These are phyloP conservation scores for Zootermopsis nevadensis DNA, from an alignment of 2,888 invertebrate genomes.

Conservation along the genomic window DNA sequence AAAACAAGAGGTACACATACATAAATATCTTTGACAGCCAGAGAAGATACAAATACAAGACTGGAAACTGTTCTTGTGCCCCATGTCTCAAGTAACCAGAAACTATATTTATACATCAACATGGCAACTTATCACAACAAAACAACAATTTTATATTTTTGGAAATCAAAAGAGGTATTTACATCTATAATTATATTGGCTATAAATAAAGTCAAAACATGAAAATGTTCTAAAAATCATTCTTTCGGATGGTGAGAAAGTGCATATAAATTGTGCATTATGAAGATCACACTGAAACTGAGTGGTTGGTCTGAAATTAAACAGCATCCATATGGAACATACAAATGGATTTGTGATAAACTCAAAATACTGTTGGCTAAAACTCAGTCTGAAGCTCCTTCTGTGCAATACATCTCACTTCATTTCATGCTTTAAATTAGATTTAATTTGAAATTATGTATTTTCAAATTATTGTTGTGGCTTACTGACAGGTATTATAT, in stretches of 20 bases:
- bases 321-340: no score
- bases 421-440: no score
- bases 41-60: constrained; percentile 43
- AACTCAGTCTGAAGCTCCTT: no score
- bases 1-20: constrained; percentile 37
- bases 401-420: no score
- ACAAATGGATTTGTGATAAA: no score
- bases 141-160: constrained; percentile 1
- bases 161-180: neutral
- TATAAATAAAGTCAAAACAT: neutral
- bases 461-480: neutral
- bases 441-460: no score
- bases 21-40: constrained; percentile 46
- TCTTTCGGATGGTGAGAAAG: neutral
- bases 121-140: constrained; percentile 6
- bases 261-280: no score
- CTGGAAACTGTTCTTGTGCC: constrained; percentile 25
- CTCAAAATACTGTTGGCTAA: no score
- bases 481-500: neutral
- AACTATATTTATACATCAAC: neutral
- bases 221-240: neutral
- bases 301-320: no score
- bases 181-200: neutral
- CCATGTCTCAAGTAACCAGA: neutral
- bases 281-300: no score